Evolutionary conservation across 2,797 vertebrate genomes (phyloP).

Genomic region (Strix occidentalis): DNA sequence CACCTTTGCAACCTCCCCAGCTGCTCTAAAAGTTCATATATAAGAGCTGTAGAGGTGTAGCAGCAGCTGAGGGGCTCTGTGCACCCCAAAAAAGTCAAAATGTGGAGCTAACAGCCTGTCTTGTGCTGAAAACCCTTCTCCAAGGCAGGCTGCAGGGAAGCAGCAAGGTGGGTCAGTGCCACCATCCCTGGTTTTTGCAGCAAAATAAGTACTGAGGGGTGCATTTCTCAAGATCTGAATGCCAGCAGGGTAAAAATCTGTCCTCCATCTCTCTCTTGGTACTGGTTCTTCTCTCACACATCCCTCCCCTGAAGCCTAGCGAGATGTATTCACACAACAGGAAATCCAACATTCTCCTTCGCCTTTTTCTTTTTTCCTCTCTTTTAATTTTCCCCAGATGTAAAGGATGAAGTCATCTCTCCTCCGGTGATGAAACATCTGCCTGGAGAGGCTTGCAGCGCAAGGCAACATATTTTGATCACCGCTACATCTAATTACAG

Average conservation of each 20-base stretch:
- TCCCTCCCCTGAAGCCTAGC: not conserved
- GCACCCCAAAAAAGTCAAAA: not conserved
- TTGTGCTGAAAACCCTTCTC: not conserved
- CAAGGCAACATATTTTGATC: constrained; percentile 55
- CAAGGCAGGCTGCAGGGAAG: not conserved
- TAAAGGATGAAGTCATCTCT: constrained; percentile 58
- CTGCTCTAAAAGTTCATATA: not conserved
- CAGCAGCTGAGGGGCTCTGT: not conserved
- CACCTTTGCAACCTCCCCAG: not conserved
- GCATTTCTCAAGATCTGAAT: not conserved
- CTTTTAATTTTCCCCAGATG: constrained; percentile 41
- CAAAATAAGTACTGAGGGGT: not conserved
- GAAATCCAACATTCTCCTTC: constrained; percentile 34
- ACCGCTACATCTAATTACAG: constrained; percentile 57
- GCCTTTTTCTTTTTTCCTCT: not conserved
- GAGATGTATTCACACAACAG: not conserved
- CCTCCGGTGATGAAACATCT: constrained; percentile 56
- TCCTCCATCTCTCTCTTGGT: not conserved
- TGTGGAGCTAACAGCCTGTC: not conserved
- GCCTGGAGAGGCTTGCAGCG: constrained; percentile 49
- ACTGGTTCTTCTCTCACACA: not conserved
- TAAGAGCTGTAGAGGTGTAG: not conserved
- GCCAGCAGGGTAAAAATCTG: not conserved
- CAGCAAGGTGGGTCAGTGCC: not conserved
- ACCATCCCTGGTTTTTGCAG: not conserved